Conservation (phyloP, 2,113 vertebrate species). For the Procapra przewalskii region DNA sequence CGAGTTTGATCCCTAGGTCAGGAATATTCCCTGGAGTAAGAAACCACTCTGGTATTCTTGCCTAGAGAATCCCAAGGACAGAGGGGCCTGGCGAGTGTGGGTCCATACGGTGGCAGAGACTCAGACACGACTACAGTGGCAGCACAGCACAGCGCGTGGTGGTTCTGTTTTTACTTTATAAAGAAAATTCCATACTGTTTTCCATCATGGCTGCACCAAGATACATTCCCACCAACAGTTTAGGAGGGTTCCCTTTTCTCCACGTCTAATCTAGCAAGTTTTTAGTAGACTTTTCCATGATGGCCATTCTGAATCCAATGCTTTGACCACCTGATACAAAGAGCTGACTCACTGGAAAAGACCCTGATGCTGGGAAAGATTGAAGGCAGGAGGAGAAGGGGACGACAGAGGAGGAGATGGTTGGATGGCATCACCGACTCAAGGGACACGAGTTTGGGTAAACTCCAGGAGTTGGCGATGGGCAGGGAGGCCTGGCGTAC, state of each 20-base stretch:
- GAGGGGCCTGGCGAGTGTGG: neutral
- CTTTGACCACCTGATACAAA: neutral
- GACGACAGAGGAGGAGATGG: neutral
- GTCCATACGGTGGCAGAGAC: neutral
- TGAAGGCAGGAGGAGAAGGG: neutral
- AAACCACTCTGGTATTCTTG: neutral
- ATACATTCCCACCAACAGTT: neutral
- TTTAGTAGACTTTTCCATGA: neutral
- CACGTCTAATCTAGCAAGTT: no score
- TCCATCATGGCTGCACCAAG: neutral
- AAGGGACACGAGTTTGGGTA: neutral
- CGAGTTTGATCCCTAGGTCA: neutral
- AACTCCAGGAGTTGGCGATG: neutral
- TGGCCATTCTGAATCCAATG: neutral
- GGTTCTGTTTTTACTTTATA: neutral
- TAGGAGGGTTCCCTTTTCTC: neutral
- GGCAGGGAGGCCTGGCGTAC: neutral
- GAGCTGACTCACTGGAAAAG: neutral
- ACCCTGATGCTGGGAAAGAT: neutral
- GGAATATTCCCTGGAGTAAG: neutral
- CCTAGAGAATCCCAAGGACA: neutral
- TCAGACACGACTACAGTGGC: rapidly evolving
- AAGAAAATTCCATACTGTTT: neutral
- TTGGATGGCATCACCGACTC: neutral
- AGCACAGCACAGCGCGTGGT: rapidly evolving